Conservation (phyloP, 1,140 invertebrate genomes). For the Forficula auricularia region DNA sequence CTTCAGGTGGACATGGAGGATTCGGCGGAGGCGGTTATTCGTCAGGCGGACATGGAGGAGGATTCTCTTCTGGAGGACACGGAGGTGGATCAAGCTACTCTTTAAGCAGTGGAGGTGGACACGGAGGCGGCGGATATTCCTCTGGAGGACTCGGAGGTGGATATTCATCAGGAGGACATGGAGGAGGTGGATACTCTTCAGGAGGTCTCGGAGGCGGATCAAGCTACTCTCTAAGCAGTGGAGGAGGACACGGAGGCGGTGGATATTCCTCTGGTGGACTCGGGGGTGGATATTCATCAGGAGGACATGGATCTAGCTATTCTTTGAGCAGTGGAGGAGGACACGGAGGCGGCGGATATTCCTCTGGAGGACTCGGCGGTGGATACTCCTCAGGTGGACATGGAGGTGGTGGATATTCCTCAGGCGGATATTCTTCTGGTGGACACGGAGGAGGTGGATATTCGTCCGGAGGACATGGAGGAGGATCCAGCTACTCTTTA, state of each 20-base stretch:
- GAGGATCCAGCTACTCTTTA: too few species aligned
- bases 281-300: too few species aligned
- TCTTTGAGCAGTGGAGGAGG: not conserved
- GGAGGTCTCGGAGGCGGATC: constrained; percentile 1
- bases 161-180: constrained; percentile 7
- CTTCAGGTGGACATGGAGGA: not conserved
- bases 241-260: not conserved
- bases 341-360: not conserved
- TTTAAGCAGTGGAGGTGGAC: not conserved
- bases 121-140: not conserved
- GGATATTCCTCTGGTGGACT: not conserved
- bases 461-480: not conserved
- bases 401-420: not conserved
- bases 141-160: not conserved
- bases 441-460: too few species aligned
- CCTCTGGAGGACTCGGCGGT: not conserved
- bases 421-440: too few species aligned
- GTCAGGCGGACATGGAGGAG: not conserved
- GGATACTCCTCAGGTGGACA: constrained; percentile 3
- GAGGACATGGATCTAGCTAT: not conserved
- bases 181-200: constrained; percentile 2
- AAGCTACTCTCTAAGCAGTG: constrained; percentile 3
- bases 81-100: not conserved
- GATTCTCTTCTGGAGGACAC: constrained; percentile 5
- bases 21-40: constrained; percentile 1